Base-by-base conservation (phyloP, 92 coral and sea anemone species). In the Anthopleura xanthogrammica region DNA sequence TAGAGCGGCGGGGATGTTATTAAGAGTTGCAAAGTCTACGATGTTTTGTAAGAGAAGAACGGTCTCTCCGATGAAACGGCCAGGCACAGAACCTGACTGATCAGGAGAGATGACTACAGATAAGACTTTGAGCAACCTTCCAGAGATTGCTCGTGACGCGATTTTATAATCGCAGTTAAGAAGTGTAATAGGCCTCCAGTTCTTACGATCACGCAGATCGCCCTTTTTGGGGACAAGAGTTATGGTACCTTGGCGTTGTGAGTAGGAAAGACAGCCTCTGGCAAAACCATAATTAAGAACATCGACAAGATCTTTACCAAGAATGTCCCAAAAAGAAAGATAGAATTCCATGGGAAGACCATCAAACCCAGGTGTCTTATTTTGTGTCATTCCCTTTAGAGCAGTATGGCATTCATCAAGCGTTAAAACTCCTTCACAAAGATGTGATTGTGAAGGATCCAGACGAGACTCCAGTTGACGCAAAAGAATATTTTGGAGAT, bases 301-400 rank as follows among this genome's bases (percentile, higher is more conserved):
- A 0, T 22, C n/a, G 0, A 93, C 91, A 0, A 88, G 79, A 55
- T 93, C 97, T 0, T 40, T 7, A 0, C 90, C 94, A 2, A 90
- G 77, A 0, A 60, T 0, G 16, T 87, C 77, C 97, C 97, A 90
- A 40, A 93, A 90, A 4, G 14, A 29, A 2, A 55, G 7, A 52
- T 90, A 93, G 60, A 91, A 91, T 70, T 90, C 94, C 29, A 76
- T 83, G 0, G 97, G 94, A 5, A 92, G 80, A 0, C 93, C 93
- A 62, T 90, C 96, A 3, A 79, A 2, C 0, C 91, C 96, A 5
- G 91, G 93, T 0, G 90, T 20, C 39, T 90, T 90, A 41, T 22
- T 22, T 0, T n/a, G 29, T 0, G 83, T 55, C 89, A 93, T 90
- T 12, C 82, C 85, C 1, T 56, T 17, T 8, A 93, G 76, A 1